Conservation (phyloP, 2,888 invertebrate genomes). For the Margaritifera margaritifera region DNA sequence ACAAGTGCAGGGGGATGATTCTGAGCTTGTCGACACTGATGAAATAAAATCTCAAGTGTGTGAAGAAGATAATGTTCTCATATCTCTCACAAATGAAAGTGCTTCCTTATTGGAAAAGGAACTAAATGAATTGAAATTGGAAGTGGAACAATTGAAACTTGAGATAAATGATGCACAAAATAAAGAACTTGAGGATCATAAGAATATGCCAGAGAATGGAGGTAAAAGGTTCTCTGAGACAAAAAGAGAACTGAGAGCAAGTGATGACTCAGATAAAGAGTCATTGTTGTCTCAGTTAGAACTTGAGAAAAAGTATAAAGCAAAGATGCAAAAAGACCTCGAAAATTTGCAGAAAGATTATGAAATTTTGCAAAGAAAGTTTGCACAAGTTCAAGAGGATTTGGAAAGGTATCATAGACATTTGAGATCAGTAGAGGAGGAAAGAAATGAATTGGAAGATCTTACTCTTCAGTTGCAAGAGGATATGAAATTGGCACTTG, state of each 20-base stretch:
- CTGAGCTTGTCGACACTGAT: not conserved
- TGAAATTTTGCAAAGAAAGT: slow-evolving; percentile 5
- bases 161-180: not conserved
- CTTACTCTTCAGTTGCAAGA: no score
- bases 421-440: not conserved
- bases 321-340: slow-evolving; percentile 24
- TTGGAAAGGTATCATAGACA: not conserved
- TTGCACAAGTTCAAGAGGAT: not conserved
- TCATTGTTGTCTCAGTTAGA: slow-evolving; percentile 17
- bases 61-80: no score
- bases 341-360: slow-evolving; percentile 13
- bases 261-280: no score
- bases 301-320: slow-evolving; percentile 30
- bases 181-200: no score
- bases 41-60: no score
- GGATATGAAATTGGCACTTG: not conserved
- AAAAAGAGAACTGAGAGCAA: no score
- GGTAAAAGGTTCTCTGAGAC: no score
- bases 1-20: slow-evolving; percentile 14
- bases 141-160: slow-evolving; percentile 6
- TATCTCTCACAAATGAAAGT: no score
- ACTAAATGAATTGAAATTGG: not conserved
- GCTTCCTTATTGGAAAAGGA: not conserved
- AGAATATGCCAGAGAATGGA: no score
- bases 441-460: not conserved